Evolutionary conservation across 2,888 invertebrate species (phyloP).

Genomic region (Eumerus sabulonum): DNA sequence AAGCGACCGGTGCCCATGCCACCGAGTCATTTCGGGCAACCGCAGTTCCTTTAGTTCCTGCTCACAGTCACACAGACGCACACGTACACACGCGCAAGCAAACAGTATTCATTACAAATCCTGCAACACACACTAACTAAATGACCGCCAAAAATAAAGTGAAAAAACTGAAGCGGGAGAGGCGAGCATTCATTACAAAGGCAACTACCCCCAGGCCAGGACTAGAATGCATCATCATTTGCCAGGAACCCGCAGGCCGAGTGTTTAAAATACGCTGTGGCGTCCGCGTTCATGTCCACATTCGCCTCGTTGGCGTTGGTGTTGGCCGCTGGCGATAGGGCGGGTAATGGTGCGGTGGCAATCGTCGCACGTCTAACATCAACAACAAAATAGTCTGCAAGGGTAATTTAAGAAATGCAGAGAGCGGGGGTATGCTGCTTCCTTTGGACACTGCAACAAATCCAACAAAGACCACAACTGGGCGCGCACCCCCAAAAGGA

Average conservation of each 20-base stretch:
- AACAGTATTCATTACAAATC: conserved; percentile 53
- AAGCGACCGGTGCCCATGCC: conserved; percentile 45
- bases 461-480: conserved; percentile 60
- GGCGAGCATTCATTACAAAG: conserved; percentile 50
- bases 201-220: conserved; percentile 54
- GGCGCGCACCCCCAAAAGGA: conserved; percentile 48
- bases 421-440: conserved; percentile 23
- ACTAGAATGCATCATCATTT: conserved; percentile 67
- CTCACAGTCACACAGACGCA: conserved; percentile 28
- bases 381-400: conserved; percentile 56
- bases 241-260: conserved; percentile 59
- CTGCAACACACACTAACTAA: conserved; percentile 64
- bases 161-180: conserved; percentile 14
- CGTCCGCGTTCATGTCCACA: conserved; percentile 4
- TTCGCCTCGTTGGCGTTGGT: conserved; percentile 10
- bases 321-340: neutral
- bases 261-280: conserved; percentile 62
- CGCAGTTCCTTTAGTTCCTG: conserved; percentile 1
- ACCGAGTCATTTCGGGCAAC: neutral
- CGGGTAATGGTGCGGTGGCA: neutral
- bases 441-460: conserved; percentile 51
- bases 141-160: conserved; percentile 56
- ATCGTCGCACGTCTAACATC: conserved; percentile 44
- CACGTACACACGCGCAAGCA: no score
- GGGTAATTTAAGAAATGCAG: conserved; percentile 58